phyloP scores from a whole-genome alignment of 2,113 vertebrate genomes.

The Cephalopterus ornatus region DNA sequence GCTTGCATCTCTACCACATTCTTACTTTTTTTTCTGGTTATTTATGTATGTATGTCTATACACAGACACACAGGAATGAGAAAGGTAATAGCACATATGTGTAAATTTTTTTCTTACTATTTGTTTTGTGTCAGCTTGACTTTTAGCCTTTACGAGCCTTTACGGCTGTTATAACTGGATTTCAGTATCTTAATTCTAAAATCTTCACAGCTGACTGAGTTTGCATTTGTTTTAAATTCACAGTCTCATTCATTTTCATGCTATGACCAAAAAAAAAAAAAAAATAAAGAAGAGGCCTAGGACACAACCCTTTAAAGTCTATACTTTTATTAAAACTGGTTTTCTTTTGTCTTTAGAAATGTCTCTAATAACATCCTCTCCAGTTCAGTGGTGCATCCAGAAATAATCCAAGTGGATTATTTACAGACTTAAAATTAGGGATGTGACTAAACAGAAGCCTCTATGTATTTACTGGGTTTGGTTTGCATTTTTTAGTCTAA shows the following conservation, averaged over 20 bases:
- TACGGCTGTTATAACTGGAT: not conserved
- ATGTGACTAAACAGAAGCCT: not conserved
- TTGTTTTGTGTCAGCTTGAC: not conserved
- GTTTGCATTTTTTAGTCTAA: not conserved
- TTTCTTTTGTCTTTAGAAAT: not conserved
- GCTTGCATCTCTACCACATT: not conserved
- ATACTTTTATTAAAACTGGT: not conserved
- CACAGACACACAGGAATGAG: not conserved
- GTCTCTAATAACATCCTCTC: not conserved
- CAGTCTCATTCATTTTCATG: not conserved
- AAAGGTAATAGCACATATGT: not conserved
- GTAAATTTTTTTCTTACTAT: not conserved
- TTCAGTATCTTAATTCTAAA: not conserved
- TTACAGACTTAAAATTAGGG: not conserved
- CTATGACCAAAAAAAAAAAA: not conserved
- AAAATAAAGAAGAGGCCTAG: not conserved
- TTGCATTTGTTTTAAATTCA: not conserved
- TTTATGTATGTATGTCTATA: not conserved
- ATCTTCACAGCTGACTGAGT: not conserved
- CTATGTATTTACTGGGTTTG: not conserved
- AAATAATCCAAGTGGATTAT: not conserved
- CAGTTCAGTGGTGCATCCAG: not conserved
- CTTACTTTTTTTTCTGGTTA: not conserved
- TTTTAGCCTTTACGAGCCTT: not conserved
- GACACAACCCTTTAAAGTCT: not conserved